Conservation (phyloP, 2,113 vertebrate genomes). For the Columba livia region DNA sequence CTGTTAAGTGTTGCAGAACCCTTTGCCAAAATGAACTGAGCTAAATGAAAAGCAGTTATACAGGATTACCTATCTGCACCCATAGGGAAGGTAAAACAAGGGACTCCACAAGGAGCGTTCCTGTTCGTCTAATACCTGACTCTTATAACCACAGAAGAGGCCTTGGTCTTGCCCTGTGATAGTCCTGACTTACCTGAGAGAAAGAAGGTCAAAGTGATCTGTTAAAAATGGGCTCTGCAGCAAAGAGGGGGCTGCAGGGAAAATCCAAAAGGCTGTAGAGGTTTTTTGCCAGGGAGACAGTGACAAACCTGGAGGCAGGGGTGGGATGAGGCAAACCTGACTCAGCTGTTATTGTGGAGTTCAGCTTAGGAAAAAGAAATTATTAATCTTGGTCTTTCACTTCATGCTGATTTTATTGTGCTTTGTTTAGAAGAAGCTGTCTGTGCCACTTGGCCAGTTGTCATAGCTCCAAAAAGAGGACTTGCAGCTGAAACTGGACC, state of each 20-base stretch:
- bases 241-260: neutral
- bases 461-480: neutral
- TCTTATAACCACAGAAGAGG: neutral
- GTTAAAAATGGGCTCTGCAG: neutral
- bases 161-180: neutral
- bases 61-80: neutral
- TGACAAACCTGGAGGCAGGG: neutral
- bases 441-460: neutral
- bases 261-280: neutral
- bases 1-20: neutral
- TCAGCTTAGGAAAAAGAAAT: neutral
- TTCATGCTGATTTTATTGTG: neutral
- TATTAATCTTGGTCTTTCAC: neutral
- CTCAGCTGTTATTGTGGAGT: neutral
- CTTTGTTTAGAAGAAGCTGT: neutral
- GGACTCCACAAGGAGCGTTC: neutral
- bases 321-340: neutral
- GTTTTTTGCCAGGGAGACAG: neutral
- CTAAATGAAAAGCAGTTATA: neutral
- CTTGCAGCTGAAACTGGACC: neutral
- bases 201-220: neutral
- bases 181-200: neutral
- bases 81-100: neutral
- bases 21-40: neutral
- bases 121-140: fast-evolving